Conservation (phyloP, 2,797 vertebrate species). For the Jordanella pulchra region DNA sequence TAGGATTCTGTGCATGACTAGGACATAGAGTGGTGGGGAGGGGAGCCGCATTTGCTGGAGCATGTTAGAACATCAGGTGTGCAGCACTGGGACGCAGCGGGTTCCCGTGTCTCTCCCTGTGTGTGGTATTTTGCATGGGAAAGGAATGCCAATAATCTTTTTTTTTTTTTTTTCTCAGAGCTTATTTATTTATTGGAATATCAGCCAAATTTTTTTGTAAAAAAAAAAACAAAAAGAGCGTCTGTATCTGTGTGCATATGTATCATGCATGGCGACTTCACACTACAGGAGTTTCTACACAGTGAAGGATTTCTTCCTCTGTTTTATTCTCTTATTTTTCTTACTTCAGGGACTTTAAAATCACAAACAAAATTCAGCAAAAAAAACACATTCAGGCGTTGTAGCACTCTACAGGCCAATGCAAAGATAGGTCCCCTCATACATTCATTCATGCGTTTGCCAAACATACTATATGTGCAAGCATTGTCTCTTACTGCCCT, state of each 20-base stretch:
- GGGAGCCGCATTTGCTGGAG: constrained; percentile 36
- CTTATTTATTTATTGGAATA: constrained; percentile 33
- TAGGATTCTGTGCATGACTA: constrained; percentile 35
- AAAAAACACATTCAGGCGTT: constrained; percentile 60
- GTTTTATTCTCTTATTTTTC: constrained; percentile 34
- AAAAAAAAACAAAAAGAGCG: background rate
- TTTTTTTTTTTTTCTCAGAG: background rate
- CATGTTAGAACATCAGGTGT: constrained; percentile 60
- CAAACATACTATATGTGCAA: constrained; percentile 54
- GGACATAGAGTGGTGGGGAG: background rate
- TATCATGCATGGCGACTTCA: constrained; percentile 28
- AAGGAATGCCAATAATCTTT: constrained; percentile 36
- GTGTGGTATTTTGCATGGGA: constrained; percentile 46
- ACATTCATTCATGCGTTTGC: constrained; percentile 64
- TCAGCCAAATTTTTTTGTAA: background rate
- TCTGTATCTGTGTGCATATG: constrained; percentile 38
- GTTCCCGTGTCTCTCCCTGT: constrained; percentile 56
- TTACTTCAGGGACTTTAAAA: constrained; percentile 50
- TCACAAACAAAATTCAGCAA: constrained; percentile 40
- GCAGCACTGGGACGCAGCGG: constrained; percentile 51
- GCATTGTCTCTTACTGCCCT: constrained; percentile 10
- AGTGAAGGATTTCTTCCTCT: constrained; percentile 36
- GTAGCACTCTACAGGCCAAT: constrained; percentile 44
- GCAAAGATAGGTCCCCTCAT: constrained; percentile 48
- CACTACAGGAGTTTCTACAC: constrained; percentile 30